Evolutionary conservation across 2,888 invertebrate genomes (phyloP), one percentile per base, ranked within the genome.

Genomic region (Brachyopa scutellaris): DNA sequence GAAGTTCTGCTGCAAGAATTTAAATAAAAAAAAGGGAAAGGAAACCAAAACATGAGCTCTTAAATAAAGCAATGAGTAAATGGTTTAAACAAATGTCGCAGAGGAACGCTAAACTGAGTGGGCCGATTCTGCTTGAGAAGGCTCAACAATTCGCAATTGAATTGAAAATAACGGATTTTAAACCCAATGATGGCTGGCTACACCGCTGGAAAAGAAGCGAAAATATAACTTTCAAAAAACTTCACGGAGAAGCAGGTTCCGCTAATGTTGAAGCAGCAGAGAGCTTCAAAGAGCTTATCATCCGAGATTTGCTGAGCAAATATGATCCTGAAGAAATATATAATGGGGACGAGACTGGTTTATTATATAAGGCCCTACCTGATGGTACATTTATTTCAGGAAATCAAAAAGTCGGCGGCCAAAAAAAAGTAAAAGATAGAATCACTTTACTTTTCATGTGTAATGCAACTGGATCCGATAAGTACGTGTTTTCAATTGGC

Each of bases 401-500:
- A 67, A 59, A 66, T 47, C 21, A 67, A 31, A 36, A 2, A 8
- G 33, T 57, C 9, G 23, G 21, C 49, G 55, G 67, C 4, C 9
- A 42, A 13, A 67, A 70, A 45, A 78, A 61, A 8, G 53, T 53
- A 17, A 66, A 74, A 47, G 42, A 67, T 9, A 64, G 62, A 17
- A 15, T 62, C 21, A 42, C 47, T 21, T 21, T 73, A 4, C 11
- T 59, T 13, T 57, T 57, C 51, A 29, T 73, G 13, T 66, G 73
- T 26, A 73, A 67, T 53, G 53, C 53, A 19, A 19, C 57, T 31
- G 78, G 66, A 9, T 72, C 74, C 5, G 69, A 74, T 26, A 74
- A 74, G 38, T 47, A 19, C 23, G 47, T 80, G 33, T 69, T 74
- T 57, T 64, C 47, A 15, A 64, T 80, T 55, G 62, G 79, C 17